Evolutionary conservation across 2,113 vertebrate species (phyloP), one percentile per base, ranked within the genome.

Genomic region (Melozone crissalis): DNA sequence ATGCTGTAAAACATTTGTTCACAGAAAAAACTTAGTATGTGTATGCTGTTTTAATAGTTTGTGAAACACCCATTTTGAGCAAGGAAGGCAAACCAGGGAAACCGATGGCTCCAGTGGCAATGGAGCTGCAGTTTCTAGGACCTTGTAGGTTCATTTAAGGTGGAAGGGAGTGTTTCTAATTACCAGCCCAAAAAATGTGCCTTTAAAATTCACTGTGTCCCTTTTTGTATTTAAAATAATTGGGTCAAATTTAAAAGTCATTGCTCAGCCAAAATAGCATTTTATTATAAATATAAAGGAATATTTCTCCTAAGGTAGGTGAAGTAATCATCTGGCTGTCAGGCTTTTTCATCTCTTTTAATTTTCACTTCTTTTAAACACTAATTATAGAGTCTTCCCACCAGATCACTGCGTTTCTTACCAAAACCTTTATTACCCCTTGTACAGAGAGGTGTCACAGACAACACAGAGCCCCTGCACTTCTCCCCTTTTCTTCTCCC

Each of bases 11-110:
- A 62, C 5, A 9, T 51, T 43, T 66, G 10, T 11, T 44, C 28
- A 7, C 12, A 41, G 22, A 14, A 85, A 41, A 54, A 39, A 2
- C 11, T 66, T 66, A 65, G 4, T 7, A 5, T 6, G 4, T 58
- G 13, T 19, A 65, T 0, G 1, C 3, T 3, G 0, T 57, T 55
- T 52, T 30, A 18, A 39, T 90, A 59, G 41, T 3, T 49, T 69
- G 62, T 73, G 21, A 59, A 77, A 69, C 4, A 61, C 3, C 23
- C 26, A 9, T 73, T 81, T 58, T 74, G 69, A 78, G 24, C 13
- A 54, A 79, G n/a, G 20, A 39, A 74, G 11, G 24, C 31, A 90
- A 22, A 61, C 11, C 59, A 81, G 52, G 63, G 61, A 59, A 90
- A 77, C 5, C 39, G 62, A 11, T 11, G 24, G 3, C 22, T 83